Base-by-base conservation (phyloP, 2,113 vertebrate genomes). In the Deroptyus accipitrinus region DNA sequence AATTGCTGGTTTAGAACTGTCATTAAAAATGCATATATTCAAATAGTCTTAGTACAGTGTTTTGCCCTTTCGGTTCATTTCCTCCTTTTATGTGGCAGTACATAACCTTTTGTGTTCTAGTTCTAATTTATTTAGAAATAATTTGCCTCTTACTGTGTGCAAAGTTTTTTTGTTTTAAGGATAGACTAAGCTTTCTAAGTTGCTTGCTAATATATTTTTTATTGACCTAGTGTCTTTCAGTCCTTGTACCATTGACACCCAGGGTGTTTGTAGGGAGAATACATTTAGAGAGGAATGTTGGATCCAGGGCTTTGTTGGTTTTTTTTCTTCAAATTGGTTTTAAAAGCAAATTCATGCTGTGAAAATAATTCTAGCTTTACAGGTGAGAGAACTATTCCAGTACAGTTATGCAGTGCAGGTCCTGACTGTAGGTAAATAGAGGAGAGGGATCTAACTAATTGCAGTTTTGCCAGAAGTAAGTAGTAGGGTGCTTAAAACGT, bases 1-100 rank as follows among this genome's bases (percentile, higher is more conserved):
- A 95, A 88, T 97, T 97, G 80, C 92, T 95, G 95, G 63, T 97
- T 97, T 97, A 95, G 95, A 97, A 93, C 61, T 88, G 64, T 90
- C 57, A 59, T 96, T 95, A 95, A 96, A 98, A 97, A 97, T 93
- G 94, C 83, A 94, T 94, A 87, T 92, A 95, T 91, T 93, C 88
- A 97, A 97, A 97, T 89, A 83, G 42, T 95, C 66, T 85, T 63
- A 41, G 86, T 77, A 54, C 69, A 69, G 73, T 6, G 2, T 78
- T 93, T 55, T 97, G 96, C 69, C 93, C 91, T 96, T 90, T 96
- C 63, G 85, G 80, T 86, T 94, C 15, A 92, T 84, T 91, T 90
- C 57, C 72, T 85, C 20, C 52, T 96, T 97, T 91, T 66, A 90
- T 96, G 94, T 94, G 83, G 88, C 88, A 96, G 95, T 87, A 96